Evolutionary conservation across 2,113 vertebrate species (phyloP), one percentile per base, ranked within the genome.

Genomic region (Sakesphorus luctuosus): DNA sequence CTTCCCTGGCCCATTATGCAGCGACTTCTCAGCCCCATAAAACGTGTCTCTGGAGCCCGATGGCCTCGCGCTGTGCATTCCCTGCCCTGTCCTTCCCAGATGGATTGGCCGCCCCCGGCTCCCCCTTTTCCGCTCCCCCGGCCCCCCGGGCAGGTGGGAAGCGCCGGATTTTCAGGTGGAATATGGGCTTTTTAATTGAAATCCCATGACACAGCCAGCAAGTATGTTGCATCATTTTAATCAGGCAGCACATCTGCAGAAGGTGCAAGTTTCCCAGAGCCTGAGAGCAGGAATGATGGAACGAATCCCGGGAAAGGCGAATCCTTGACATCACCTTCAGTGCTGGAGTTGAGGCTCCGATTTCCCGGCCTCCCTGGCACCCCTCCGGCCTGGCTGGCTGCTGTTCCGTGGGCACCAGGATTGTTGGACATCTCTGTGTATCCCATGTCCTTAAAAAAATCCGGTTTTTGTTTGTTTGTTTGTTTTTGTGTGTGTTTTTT

Each of bases 231-330:
- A 56, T 96, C 94, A 96, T 16, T 77, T 72, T 95, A 94, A 96
- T 96, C 92, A 78, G 75, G 38, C 63, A 5, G 90, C 55, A 86
- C 88, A 95, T 96, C 92, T 96, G 94, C 96, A 82, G 79, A 75
- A 93, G 93, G 92, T 95, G 92, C 94, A 93, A 80, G 83, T 95
- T 94, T 96, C 94, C 88, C 7, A 83, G 90, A 96, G 94, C 71
- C 75, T 21, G 78, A 80, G 84, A 3, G 0, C 17, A 7, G 31
- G 90, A 76, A 66, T 13, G 88, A 40, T 13, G 90, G 92, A 21
- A 46, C 88, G 90, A 96, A 90, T 90, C 92, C 87, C 7, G 1
- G 90, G 8, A 4, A 35, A 89, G 90, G 94, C 67, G 13, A 84
- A 87, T 4, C 92, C 92, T 71, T 97, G 93, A 96, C 91, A 94